Evolutionary conservation across 2,797 vertebrate species (phyloP).

Genomic region (Hyperoplus immaculatus): DNA sequence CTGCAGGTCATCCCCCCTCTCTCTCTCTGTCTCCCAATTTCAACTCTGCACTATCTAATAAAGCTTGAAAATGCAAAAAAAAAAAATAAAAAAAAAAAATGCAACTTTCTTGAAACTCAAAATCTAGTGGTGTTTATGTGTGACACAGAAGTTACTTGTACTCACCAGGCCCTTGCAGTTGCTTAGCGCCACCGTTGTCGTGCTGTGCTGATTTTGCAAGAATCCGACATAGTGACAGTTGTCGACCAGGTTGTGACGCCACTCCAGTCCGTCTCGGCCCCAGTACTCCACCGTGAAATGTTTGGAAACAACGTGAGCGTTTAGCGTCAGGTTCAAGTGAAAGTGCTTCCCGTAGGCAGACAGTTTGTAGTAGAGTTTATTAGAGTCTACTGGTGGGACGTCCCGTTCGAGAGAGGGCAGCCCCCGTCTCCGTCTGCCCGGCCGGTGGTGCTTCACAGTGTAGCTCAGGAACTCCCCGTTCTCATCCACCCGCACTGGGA

Average conservation of each 20-base stretch:
- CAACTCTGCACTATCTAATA: no score
- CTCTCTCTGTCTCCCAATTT: no score
- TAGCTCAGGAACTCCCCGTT: conserved; percentile 97
- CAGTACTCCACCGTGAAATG: conserved; percentile 98
- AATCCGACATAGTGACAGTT: conserved; percentile 98
- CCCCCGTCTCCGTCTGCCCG: conserved; percentile 91
- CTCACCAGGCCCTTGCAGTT: conserved; percentile 99
- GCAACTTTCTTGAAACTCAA: no score
- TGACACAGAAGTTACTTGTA: conserved; percentile 63
- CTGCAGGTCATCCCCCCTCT: no score
- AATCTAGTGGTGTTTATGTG: no score
- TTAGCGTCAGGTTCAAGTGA: conserved; percentile 97
- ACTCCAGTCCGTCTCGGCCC: conserved; percentile 93
- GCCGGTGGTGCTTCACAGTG: conserved; percentile 96
- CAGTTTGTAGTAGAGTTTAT: conserved; percentile 94
- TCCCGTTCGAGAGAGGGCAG: no score
- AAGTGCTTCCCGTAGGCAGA: conserved; percentile 99
- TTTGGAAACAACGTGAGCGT: conserved; percentile 95
- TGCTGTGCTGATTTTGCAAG: conserved; percentile 91
- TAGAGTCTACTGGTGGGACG: no score
- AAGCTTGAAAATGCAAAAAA: no score
- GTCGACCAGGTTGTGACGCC: conserved; percentile 92
- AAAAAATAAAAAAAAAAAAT: no score
- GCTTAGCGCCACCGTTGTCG: conserved; percentile 96
- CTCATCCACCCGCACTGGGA: conserved; percentile 95